Evolutionary conservation across 2,797 vertebrate species (phyloP), one percentile per base, ranked within the genome.

Genomic region (Onychomys leucogaster): DNA sequence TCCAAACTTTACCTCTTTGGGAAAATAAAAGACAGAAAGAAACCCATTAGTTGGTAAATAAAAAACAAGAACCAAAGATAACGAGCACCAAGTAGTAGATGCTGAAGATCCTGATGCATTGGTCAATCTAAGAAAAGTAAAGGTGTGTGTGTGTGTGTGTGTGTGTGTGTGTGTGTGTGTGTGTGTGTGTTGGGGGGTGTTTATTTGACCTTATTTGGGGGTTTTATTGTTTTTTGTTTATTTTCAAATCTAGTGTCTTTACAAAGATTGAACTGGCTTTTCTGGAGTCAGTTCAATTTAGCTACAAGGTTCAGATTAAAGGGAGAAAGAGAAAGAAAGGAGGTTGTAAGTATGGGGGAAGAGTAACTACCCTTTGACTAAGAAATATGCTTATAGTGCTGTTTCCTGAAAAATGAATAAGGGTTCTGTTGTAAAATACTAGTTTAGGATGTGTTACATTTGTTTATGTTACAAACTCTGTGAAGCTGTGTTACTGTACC

Each of bases 341-440:
- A 57, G 5, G 34, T 14, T 25, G 34, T 52, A 27, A 69, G 46
- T 23, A 52, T 8, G 90, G 49, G 57, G 43, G 82, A 25, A 81
- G 27, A 17, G 37, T 4, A 59, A 43, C 10, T 8, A 43, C 8
- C 2, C 6, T 89, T 94, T 78, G 43, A 87, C 41, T 88, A 88
- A 81, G 77, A 81, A 85, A 91, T 91, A 63, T 5, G 59, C 27
- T 65, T 88, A 34, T 34, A 89, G 41, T 76, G 77, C 77, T 84
- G 25, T 90, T 96, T 95, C 75, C 63, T 71, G 23, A 25, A 81
- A 80, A 65, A 85, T 41, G 86, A 71, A 63, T 67, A 34, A 55
- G 67, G 65, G 7, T 37, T 55, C 13, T 55, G 52, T 55, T 55
- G 13, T 55, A 55, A 16, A 55, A 55, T 55, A 55, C 13, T 55